phyloP scores from a whole-genome alignment of 2,113 vertebrate genomes.

The Neogobius melanostomus region DNA sequence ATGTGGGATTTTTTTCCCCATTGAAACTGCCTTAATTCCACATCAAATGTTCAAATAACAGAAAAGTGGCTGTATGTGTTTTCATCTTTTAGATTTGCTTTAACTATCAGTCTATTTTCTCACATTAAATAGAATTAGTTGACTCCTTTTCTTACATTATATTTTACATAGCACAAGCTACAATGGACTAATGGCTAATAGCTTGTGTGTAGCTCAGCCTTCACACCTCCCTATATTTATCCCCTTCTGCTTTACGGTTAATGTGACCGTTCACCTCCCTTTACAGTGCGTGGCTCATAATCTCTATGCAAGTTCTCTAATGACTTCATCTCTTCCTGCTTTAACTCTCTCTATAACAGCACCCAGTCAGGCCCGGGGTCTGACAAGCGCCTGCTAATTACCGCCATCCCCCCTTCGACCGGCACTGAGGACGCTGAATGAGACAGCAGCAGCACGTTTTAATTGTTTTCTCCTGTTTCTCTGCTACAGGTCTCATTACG shows the following conservation, averaged over 20 bases:
- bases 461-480: conserved; percentile 26
- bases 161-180: too few relatives aligned
- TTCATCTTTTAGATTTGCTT: too few relatives aligned
- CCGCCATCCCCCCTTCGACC: not conserved
- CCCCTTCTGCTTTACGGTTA: not conserved
- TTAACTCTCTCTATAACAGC: conserved; percentile 3
- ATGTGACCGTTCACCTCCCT: not conserved
- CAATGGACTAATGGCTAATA: not conserved
- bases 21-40: too few relatives aligned
- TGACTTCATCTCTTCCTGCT: conserved; percentile 4
- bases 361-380: conserved; percentile 3
- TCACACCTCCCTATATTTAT: not conserved
- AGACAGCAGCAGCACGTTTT: not conserved
- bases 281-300: conserved; percentile 2
- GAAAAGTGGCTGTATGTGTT: too few relatives aligned
- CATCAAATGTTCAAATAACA: too few relatives aligned
- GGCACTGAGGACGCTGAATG: not conserved
- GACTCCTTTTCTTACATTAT: not conserved
- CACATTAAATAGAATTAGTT: not conserved
- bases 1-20: too few relatives aligned
- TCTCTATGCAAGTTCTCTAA: not conserved
- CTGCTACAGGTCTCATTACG: conserved; percentile 86
- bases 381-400: conserved; percentile 22
- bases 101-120: too few relatives aligned
- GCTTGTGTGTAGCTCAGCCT: not conserved